Percentiles rank a stretch among this genome's conserved stretches.
Evolutionary conservation across 2,888 invertebrate species (phyloP).

Genomic region (Nomada ferruginata): DNA sequence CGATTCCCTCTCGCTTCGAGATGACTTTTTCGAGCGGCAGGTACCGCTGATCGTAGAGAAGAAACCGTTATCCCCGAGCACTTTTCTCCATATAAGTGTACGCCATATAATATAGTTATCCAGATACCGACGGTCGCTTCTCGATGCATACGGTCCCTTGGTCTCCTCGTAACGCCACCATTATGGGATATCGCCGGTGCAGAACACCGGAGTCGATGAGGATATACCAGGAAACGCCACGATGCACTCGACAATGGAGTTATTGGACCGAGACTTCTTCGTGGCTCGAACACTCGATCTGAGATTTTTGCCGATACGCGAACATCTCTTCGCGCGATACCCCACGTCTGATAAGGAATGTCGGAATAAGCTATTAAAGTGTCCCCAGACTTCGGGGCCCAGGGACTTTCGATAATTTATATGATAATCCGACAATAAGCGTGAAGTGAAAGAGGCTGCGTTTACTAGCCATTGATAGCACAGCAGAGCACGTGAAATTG

Average conservation of each 20-base stretch:
- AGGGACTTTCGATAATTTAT: neutral
- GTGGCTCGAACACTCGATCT: constrained; percentile 21
- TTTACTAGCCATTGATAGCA: too few species aligned
- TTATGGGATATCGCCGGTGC: constrained; percentile 65
- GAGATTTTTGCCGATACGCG: constrained; percentile 49
- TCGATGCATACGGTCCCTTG: constrained; percentile 61
- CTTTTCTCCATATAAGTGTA: constrained; percentile 74
- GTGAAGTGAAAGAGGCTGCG: neutral
- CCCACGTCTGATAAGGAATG: constrained; percentile 13
- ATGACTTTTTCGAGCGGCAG: constrained; percentile 73
- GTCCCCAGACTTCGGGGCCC: neutral
- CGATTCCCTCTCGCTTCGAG: constrained; percentile 31
- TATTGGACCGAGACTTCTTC: constrained; percentile 54
- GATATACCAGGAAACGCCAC: constrained; percentile 60
- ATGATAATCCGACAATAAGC: neutral
- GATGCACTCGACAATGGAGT: constrained; percentile 63
- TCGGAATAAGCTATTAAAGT: neutral
- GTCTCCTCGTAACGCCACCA: constrained; percentile 58
- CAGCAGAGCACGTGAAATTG: too few species aligned
- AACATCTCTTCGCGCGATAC: constrained; percentile 28
- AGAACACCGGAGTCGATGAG: constrained; percentile 66
- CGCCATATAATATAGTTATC: constrained; percentile 78
- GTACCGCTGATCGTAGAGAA: constrained; percentile 74
- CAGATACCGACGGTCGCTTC: constrained; percentile 56
- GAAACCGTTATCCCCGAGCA: constrained; percentile 75